These are phyloP conservation scores for Parasteatoda lunata DNA, from an alignment of 2,888 invertebrate species.

Conservation along the genomic window DNA sequence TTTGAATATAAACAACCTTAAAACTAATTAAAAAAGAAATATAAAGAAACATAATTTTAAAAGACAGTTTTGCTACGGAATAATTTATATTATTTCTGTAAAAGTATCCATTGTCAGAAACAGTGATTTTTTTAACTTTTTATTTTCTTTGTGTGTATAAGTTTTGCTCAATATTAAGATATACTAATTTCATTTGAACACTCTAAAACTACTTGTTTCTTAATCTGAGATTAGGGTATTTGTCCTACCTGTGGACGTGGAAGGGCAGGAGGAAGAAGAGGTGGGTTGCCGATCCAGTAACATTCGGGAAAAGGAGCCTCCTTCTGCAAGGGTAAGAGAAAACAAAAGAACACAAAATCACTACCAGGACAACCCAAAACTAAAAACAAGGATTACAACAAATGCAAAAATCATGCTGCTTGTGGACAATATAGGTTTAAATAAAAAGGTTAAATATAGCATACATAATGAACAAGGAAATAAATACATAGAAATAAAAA, in stretches of 20 bases:
- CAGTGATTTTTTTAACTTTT: too few species aligned
- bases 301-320: constrained; percentile 69
- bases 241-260: constrained; percentile 66
- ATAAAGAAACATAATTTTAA: too few species aligned
- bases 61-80: too few species aligned
- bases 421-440: constrained; percentile 50
- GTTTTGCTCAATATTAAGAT: too few species aligned
- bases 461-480: constrained; percentile 6
- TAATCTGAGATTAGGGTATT: constrained; percentile 31
- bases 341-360: constrained; percentile 69
- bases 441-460: constrained; percentile 46
- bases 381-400: constrained; percentile 62
- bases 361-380: constrained; percentile 65
- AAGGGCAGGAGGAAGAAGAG: constrained; percentile 61
- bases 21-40: too few species aligned
- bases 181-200: too few species aligned
- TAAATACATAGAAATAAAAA: neutral
- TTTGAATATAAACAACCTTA: too few species aligned
- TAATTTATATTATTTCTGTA: too few species aligned
- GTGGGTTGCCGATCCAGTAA: constrained; percentile 68
- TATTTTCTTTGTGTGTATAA: too few species aligned
- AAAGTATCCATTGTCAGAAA: too few species aligned
- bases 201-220: neutral
- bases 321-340: constrained; percentile 68
- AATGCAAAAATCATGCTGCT: constrained; percentile 60